Conservation (phyloP, 2,888 invertebrate species). For the Dromius quadrimaculatus region DNA sequence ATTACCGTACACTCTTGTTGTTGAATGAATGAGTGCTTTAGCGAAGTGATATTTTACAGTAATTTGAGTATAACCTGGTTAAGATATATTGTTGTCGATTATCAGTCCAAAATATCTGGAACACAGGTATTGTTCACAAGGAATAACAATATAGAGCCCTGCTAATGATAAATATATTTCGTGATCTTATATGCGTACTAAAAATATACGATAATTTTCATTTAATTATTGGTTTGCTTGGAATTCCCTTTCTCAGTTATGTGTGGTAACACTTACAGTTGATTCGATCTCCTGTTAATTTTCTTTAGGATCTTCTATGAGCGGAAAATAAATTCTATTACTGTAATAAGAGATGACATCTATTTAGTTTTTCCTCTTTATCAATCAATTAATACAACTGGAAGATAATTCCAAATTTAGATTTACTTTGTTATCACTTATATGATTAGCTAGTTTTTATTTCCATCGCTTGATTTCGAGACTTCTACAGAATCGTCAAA, state of each 20-base stretch:
- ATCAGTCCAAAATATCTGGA: conserved; percentile 48
- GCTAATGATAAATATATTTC: conserved; percentile 46
- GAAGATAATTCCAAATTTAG: too few species aligned
- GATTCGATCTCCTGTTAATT: too few species aligned
- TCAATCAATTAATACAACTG: conserved; percentile 33
- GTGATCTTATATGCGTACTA: conserved; percentile 23
- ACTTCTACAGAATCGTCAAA: too few species aligned
- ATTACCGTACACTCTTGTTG: too few species aligned
- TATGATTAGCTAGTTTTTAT: too few species aligned
- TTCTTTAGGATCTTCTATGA: too few species aligned
- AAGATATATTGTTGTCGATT: conserved; percentile 44
- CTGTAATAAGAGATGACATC: conserved; percentile 27
- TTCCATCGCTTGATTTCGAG: too few species aligned
- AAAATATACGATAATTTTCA: conserved; percentile 48
- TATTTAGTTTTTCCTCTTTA: conserved; percentile 33
- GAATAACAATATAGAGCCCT: conserved; percentile 41
- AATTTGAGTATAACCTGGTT: conserved; percentile 36
- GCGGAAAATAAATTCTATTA: too few species aligned
- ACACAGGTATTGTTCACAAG: conserved; percentile 45
- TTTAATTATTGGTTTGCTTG: conserved; percentile 51
- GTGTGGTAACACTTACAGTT: too few species aligned
- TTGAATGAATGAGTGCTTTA: too few species aligned
- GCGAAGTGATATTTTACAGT: conserved; percentile 28
- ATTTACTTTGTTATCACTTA: too few species aligned
- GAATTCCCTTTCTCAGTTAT: conserved; percentile 31